These are phyloP conservation scores for Sebastes nivosus DNA, from an alignment of 2,797 vertebrate genomes.

Conservation along the genomic window DNA sequence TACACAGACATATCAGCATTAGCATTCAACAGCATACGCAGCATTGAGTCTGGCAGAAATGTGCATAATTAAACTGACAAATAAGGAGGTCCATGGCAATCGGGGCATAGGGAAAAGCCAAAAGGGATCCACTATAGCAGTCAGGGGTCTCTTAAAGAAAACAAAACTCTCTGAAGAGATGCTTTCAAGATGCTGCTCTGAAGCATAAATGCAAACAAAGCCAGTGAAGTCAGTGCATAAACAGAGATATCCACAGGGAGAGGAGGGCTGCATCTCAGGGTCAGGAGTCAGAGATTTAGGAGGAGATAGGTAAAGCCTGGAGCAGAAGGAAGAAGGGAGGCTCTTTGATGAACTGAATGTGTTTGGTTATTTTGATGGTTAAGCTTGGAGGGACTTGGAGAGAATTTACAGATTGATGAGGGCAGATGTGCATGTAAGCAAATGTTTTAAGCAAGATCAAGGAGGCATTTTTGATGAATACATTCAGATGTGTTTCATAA, in stretches of 20 bases:
- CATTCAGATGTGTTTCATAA: background rate
- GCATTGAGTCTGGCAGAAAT: conserved; percentile 19
- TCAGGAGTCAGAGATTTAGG: conserved; percentile 32
- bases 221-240: conserved; percentile 33
- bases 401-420: background rate
- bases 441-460: conserved; percentile 2
- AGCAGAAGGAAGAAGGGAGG: conserved; percentile 29
- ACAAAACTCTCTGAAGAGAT: conserved; percentile 25
- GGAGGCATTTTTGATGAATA: background rate
- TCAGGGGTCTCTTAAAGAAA: conserved; percentile 21
- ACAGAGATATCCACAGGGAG: conserved; percentile 42
- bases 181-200: conserved; percentile 39
- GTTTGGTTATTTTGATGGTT: conserved; percentile 35
- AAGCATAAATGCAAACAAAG: conserved; percentile 48
- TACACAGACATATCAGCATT: conserved; percentile 2
- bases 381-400: background rate
- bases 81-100: conserved; percentile 28
- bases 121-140: conserved; percentile 20
- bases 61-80: conserved; percentile 23
- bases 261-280: conserved; percentile 62
- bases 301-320: conserved; percentile 24
- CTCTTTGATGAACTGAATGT: conserved; percentile 81
- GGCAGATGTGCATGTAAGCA: background rate
- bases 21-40: conserved; percentile 9
- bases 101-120: conserved; percentile 10